Base-by-base conservation (phyloP, 2,113 vertebrate genomes). In the Pomatorhinus ruficollis region DNA sequence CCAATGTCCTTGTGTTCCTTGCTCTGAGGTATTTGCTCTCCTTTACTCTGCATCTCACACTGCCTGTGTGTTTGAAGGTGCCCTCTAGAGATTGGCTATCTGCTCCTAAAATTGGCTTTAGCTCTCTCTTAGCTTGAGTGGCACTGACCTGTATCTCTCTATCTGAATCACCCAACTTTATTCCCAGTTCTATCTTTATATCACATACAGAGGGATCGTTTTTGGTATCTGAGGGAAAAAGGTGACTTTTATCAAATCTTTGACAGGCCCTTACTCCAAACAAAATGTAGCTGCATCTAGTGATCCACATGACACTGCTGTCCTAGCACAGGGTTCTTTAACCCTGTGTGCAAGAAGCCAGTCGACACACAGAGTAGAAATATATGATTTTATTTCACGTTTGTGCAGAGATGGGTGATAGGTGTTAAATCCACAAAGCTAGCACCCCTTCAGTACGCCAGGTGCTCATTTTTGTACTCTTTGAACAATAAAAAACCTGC, bases 101-200 rank as follows among this genome's bases (percentile, higher is more conserved):
- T 90, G 31, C 76, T 78, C 75, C 79, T 68, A 88, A 94, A 89
- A 90, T 86, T 95, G 76, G 89, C 88, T 94, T 88, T 39, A 86
- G 64, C n/a, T 15, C 33, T 90, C 57, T 83, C 64, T 63, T 16
- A 88, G 59, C 39, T 75, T 87, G 83, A 89, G 69, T 87, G 90
- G 69, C 83, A 91, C 76, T 92, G 92, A 86, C 95, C 90, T 94
- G 64, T 94, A 83, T 87, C 90, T 94, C 47, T 92, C 35, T 63
- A 81, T 80, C 75, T 87, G 92, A 92, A 90, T 71, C 83, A 76
- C 63, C 49, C 44, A 83, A 90, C 65, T 90, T 83, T 93, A 89
- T 83, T 87, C 76, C 40, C 56, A 84, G 40, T 57, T 83, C 72
- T 88, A 65, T 93, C 88, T 89, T 89, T 93, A 40, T 59, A 89